Percentiles rank a stretch among this genome's conserved stretches.
Conservation (phyloP, 2,888 invertebrate species). For the Drosophila cognata region DNA sequence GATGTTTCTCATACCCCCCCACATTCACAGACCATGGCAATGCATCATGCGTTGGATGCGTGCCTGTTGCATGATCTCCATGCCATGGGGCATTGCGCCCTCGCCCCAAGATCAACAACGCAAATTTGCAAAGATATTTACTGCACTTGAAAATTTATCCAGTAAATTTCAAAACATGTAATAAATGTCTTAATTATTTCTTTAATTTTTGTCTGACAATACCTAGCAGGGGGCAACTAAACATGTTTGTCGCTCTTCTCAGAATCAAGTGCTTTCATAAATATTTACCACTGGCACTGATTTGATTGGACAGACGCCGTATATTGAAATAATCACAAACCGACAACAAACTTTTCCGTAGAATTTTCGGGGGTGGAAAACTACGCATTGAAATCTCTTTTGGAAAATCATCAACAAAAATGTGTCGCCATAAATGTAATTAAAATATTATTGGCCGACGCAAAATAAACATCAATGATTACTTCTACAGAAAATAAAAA, state of each 20-base stretch:
- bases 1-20: constrained; percentile 3
- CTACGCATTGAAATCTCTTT: background rate
- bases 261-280: constrained; percentile 18
- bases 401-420: background rate
- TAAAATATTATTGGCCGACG: background rate
- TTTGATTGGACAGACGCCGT: constrained; percentile 43
- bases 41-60: constrained; percentile 44
- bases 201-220: background rate
- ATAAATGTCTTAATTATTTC: background rate
- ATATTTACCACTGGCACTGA: constrained; percentile 48
- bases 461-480: constrained; percentile 1
- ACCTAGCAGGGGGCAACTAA: background rate
- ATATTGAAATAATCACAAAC: constrained; percentile 49
- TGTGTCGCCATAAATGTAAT: background rate
- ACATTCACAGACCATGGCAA: constrained; percentile 11
- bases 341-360: constrained; percentile 4
- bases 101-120: constrained; percentile 33
- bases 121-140: background rate
- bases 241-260: background rate
- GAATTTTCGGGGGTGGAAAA: background rate
- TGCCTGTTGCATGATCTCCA: constrained; percentile 40
- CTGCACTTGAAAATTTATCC: background rate
- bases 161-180: constrained; percentile 6
- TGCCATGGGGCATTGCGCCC: constrained; percentile 38
- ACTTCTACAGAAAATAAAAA: background rate